Percentiles rank a stretch among this genome's conserved stretches.
These are phyloP conservation scores for Oxyura jamaicensis DNA, from an alignment of 2,113 vertebrate genomes.

Conservation along the genomic window DNA sequence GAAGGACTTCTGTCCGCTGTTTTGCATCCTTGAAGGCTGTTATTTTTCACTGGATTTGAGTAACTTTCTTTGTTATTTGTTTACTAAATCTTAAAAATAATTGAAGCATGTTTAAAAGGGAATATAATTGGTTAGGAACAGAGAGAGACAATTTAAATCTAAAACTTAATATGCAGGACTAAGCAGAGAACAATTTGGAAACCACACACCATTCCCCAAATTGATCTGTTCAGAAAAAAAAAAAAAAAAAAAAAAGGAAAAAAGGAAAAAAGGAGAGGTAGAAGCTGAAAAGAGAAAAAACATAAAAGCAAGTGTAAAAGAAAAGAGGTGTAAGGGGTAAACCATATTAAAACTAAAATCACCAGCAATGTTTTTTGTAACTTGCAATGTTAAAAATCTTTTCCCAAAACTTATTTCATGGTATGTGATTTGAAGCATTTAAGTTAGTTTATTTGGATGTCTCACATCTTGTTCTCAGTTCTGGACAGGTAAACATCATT, in stretches of 20 bases:
- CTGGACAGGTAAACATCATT: neutral
- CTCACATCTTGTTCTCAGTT: neutral
- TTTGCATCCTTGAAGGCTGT: neutral
- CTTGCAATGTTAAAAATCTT: neutral
- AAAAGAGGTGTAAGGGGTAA: neutral
- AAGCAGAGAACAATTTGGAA: neutral
- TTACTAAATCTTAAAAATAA: neutral
- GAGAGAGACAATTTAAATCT: neutral
- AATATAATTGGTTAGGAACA: neutral
- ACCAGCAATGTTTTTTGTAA: rapidly evolving
- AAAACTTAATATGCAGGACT: neutral
- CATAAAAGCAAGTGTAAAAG: neutral
- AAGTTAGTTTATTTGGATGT: neutral
- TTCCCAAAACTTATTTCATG: neutral
- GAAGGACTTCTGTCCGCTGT: neutral
- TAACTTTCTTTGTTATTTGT: neutral
- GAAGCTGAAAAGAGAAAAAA: neutral
- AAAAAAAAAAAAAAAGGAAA: neutral
- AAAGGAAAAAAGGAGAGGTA: neutral
- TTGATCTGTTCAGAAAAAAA: neutral
- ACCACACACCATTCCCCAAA: neutral
- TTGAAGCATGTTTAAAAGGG: neutral
- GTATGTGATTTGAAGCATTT: neutral
- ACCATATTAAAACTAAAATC: neutral
- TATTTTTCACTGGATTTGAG: neutral